These are phyloP conservation scores for Daphoenositta chrysoptera DNA, from an alignment of 2,113 vertebrate genomes.

Conservation along the genomic window DNA sequence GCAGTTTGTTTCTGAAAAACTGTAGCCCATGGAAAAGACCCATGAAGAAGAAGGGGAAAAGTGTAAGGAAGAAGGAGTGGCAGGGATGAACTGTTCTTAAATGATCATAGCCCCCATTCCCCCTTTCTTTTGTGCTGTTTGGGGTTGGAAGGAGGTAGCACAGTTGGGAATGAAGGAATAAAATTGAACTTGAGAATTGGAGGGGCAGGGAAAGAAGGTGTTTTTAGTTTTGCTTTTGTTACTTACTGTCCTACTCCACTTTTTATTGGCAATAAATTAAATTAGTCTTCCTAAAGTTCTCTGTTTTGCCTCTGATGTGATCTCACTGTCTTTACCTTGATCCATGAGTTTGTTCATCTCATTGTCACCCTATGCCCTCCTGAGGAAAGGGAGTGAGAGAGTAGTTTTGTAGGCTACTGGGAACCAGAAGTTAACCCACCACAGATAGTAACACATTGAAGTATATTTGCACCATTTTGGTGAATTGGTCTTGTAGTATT, in stretches of 20 bases:
- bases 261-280: not conserved
- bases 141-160: not conserved
- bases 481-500: not conserved
- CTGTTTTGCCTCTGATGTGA: not conserved
- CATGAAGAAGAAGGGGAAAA: not conserved
- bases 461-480: not conserved
- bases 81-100: not conserved
- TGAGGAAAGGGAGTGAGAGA: not conserved
- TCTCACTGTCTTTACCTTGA: rapidly evolving
- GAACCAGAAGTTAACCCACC: not conserved
- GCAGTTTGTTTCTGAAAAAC: not conserved
- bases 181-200: not conserved
- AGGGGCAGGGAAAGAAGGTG: not conserved
- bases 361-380: not conserved
- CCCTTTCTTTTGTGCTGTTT: not conserved
- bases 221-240: not conserved
- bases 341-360: not conserved
- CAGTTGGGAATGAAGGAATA: not conserved
- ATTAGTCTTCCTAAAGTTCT: not conserved
- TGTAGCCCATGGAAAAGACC: not conserved
- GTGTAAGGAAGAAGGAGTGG: not conserved
- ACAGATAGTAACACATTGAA: not conserved
- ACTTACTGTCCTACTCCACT: not conserved
- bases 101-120: not conserved
- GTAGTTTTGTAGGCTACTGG: not conserved